A percentile compares a stretch with the other conserved stretches of the same genome.
phyloP scores from a whole-genome alignment of 2,113 vertebrate genomes.

The Phylloscopus trochilus region DNA sequence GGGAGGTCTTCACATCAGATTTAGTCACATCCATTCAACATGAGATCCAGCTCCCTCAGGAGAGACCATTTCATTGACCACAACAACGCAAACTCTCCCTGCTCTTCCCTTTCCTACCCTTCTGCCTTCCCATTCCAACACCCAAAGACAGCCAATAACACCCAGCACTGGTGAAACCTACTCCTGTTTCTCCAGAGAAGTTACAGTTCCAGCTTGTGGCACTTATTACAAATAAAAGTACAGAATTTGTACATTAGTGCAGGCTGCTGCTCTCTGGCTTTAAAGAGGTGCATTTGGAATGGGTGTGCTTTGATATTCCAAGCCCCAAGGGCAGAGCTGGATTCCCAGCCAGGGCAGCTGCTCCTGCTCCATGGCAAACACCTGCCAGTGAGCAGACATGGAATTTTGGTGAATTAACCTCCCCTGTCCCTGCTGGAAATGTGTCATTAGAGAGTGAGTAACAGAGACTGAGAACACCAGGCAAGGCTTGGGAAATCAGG shows the following conservation, averaged over 20 bases:
- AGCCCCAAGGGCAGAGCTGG: neutral
- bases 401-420: neutral
- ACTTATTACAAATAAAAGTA: neutral
- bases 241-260: neutral
- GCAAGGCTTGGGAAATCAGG: neutral
- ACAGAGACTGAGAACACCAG: neutral
- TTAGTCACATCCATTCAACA: neutral
- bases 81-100: neutral
- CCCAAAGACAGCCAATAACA: neutral
- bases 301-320: neutral
- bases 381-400: neutral
- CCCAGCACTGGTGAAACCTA: neutral
- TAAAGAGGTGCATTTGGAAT: neutral
- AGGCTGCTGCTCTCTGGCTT: neutral
- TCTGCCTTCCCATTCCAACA: neutral
- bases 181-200: neutral
- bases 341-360: constrained; percentile 9
- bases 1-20: neutral
- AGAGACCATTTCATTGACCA: neutral
- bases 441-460: neutral
- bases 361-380: neutral
- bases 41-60: neutral
- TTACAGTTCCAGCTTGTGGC: neutral
- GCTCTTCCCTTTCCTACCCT: neutral
- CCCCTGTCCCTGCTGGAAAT: neutral